phyloP scores from a whole-genome alignment of 2,888 invertebrate genomes.

The Drosophila nr. medialis region DNA sequence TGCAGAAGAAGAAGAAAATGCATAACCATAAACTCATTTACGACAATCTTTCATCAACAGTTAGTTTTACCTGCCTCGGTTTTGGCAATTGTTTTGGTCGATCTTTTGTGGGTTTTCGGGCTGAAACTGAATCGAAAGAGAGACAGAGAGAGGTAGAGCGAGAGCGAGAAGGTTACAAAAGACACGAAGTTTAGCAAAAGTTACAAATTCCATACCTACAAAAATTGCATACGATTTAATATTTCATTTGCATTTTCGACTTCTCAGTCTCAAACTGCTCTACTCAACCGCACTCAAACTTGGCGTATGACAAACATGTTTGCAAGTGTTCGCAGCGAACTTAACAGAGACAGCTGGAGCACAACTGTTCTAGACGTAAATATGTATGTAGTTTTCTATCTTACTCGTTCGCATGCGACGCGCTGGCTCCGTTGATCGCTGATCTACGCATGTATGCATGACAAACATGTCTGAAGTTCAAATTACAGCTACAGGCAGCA shows the following conservation, averaged over 20 bases:
- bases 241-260: background rate
- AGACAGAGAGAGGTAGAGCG: background rate
- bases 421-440: background rate
- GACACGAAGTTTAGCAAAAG: background rate
- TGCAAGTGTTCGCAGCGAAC: background rate
- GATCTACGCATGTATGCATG: background rate
- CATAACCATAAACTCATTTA: slow-evolving; percentile 67
- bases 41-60: slow-evolving; percentile 15
- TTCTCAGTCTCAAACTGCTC: background rate
- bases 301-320: background rate
- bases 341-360: background rate
- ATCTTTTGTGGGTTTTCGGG: slow-evolving; percentile 30
- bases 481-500: background rate
- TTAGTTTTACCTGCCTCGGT: slow-evolving; percentile 42
- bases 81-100: slow-evolving; percentile 4
- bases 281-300: background rate
- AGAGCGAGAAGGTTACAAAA: background rate
- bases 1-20: slow-evolving; percentile 35
- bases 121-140: slow-evolving; percentile 4
- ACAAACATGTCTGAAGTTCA: slow-evolving; percentile 3
- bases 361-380: background rate
- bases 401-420: slow-evolving; percentile 1
- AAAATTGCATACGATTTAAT: background rate
- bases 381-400: background rate
- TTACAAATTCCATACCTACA: background rate